Percentiles rank a stretch among this genome's conserved stretches.
phyloP scores from a whole-genome alignment of 2,113 vertebrate species.

The Fukomys damarensis region DNA sequence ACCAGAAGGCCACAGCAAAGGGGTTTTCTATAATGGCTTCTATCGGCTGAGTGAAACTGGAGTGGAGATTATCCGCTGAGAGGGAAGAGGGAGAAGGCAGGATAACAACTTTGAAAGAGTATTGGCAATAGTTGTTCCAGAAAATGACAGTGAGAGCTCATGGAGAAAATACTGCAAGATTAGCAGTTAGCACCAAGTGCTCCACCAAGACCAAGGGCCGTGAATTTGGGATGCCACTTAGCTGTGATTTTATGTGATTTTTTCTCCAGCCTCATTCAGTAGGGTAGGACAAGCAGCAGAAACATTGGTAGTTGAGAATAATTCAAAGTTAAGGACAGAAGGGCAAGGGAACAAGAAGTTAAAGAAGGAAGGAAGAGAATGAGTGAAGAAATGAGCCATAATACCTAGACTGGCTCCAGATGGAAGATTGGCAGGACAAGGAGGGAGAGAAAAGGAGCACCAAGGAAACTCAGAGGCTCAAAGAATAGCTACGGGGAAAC shows the following conservation, averaged over 20 bases:
- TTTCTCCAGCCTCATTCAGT: conserved; percentile 33
- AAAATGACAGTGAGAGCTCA: conserved; percentile 34
- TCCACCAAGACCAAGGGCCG: background rate
- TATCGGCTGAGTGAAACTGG: conserved; percentile 53
- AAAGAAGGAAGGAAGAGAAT: background rate
- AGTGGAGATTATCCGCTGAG: conserved; percentile 41
- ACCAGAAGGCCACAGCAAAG: background rate
- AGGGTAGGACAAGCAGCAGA: background rate
- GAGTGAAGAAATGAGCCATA: background rate
- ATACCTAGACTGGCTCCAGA: background rate
- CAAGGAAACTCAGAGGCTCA: background rate
- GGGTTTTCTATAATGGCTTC: conserved; percentile 57
- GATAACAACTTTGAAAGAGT: background rate
- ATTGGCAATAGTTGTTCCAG: conserved; percentile 29
- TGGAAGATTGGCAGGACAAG: background rate
- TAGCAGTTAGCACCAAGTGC: background rate
- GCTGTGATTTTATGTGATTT: conserved; percentile 1
- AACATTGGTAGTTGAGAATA: background rate
- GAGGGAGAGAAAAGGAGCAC: background rate
- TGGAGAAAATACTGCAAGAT: background rate
- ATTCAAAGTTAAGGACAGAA: background rate
- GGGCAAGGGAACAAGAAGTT: background rate
- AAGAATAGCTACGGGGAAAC: background rate
- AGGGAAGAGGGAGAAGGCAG: background rate
- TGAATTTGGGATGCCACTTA: background rate